Base-by-base conservation (phyloP, 1,140 invertebrate genomes). In the Diorhabda elongata region DNA sequence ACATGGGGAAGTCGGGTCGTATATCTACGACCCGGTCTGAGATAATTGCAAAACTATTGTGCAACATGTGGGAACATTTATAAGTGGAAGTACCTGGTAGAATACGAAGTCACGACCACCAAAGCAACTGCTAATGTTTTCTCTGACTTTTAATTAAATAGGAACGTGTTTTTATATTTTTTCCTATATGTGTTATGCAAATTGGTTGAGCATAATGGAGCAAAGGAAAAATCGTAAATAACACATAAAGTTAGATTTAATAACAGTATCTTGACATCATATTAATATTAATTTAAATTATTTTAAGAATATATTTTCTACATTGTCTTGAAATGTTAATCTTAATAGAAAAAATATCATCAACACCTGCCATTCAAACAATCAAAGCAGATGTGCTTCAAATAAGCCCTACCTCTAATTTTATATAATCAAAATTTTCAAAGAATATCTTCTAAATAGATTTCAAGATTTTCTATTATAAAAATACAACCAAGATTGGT, bases 21-120 rank as follows among this genome's bases (percentile, higher is more conserved):
- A 52, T 52, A 52, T 52, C 47, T n/a, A 3, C 47, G 3, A 52
- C 47, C 47, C 71, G 72, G 63, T 70, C 74, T 72, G 75, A 76
- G 78, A 77, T 80, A 80, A 80, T 80, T 80, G 78, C 79, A 74
- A 79, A 80, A 80, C 79, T 80, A 80, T 80, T 73, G 72, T 71
- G 74, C 75, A 78, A 78, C 78, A 79, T 79, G 76, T 80, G 79
- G 77, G 76, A 74, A 78, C 78, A 79, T 79, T 78, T 77, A 74
- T 79, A 79, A 77, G 77, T 73, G 75, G 71, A 74, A 74, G 71
- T 75, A 75, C 71, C 77, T 76, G 77, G 77, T 78, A 76, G 75
- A 72, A 74, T 67, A 60, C 58, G 65, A 52, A 59, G 52, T 67
- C 65, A 60, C 65, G 58, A 59, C 65, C 65, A 58, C 65, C 9